phyloP scores from a whole-genome alignment of 2,797 vertebrate species.

The Takifugu ocellatus region DNA sequence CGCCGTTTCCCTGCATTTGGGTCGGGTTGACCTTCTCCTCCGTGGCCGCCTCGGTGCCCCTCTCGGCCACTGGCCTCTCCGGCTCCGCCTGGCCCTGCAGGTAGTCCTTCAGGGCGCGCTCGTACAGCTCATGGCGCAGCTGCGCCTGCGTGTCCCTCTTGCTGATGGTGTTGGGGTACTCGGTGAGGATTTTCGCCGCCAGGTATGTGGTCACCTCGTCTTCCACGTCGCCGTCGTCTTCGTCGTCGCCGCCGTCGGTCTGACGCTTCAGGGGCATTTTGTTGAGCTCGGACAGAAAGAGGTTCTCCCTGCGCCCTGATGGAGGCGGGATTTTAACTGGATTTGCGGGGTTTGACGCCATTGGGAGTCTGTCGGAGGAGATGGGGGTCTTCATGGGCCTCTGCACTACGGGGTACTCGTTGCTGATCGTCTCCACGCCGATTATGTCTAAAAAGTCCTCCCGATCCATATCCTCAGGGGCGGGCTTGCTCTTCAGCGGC shows the following conservation, averaged over 20 bases:
- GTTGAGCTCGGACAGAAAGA: constrained; percentile 75
- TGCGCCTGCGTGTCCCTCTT: constrained; percentile 79
- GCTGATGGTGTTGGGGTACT: constrained; percentile 84
- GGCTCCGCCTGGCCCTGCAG: constrained; percentile 73
- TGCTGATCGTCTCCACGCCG: constrained; percentile 83
- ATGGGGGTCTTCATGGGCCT: constrained; percentile 80
- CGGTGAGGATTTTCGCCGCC: constrained; percentile 85
- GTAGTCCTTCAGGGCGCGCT: constrained; percentile 87
- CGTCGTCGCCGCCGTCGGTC: constrained; percentile 60
- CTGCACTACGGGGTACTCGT: constrained; percentile 82
- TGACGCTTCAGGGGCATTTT: constrained; percentile 84
- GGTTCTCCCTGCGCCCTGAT: constrained; percentile 78
- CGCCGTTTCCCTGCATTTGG: constrained; percentile 82
- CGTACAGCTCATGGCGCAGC: constrained; percentile 83
- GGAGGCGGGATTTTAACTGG: constrained; percentile 74
- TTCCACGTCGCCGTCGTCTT: constrained; percentile 80
- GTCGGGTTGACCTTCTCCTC: constrained; percentile 72
- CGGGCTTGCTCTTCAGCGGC: constrained; percentile 71
- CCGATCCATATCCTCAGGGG: constrained; percentile 85
- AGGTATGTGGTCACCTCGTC: constrained; percentile 92
- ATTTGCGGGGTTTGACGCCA: constrained; percentile 35
- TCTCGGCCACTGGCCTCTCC: constrained; percentile 73
- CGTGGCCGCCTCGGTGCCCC: constrained; percentile 67
- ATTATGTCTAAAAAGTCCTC: constrained; percentile 93
- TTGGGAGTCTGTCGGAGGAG: constrained; percentile 49